Evolutionary conservation across 2,797 vertebrate genomes (phyloP), one percentile per base, ranked within the genome.

Genomic region (Sebastes oblongus): DNA sequence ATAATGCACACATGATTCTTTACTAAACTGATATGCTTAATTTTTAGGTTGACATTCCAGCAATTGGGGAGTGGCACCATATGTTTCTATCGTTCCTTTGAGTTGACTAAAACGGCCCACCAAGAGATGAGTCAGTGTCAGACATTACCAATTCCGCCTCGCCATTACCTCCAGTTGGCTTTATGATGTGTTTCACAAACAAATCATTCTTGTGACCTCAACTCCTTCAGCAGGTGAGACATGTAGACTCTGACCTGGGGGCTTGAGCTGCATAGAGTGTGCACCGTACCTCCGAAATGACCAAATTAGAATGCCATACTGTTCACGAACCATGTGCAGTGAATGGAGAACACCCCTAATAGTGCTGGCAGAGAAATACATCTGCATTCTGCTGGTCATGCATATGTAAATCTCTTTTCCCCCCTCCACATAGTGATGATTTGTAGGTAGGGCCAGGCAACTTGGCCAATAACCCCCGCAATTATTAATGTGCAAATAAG

Each of bases 251-350:
- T 86, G 76, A 88, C 91, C 85, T 34, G 34, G 25, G 80, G 87
- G 85, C 77, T 79, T 22, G 79, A 66, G 89, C 83, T 78, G 83
- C 84, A 78, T 36, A 58, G 75, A 85, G 78, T 69, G 81, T 61
- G 55, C 82, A 22, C 84, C 85, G 64, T 65, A 87, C 84, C 78
- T 81, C 88, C 84, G 78, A 90, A 89, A 93, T 83, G 88, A 86
- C 86, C 84, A 81, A 84, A 93, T 94, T 93, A 93, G 91, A 88
- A 94, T 94, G 92, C 92, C 77, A 71, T 75, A 87, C 83, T 59
- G 80, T 91, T 91, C 90, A 72, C 83, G 29, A 69, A 58, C 77
- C 84, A 69, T 92, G 91, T 84, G 91, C 88, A 74, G 76, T 87
- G 92, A 94, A 93, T 93, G 89, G 86, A 91, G 90, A 92, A 82